Evolutionary conservation across 2,797 vertebrate genomes (phyloP), one percentile per base, ranked within the genome.

Genomic region (Acanthis flammea): DNA sequence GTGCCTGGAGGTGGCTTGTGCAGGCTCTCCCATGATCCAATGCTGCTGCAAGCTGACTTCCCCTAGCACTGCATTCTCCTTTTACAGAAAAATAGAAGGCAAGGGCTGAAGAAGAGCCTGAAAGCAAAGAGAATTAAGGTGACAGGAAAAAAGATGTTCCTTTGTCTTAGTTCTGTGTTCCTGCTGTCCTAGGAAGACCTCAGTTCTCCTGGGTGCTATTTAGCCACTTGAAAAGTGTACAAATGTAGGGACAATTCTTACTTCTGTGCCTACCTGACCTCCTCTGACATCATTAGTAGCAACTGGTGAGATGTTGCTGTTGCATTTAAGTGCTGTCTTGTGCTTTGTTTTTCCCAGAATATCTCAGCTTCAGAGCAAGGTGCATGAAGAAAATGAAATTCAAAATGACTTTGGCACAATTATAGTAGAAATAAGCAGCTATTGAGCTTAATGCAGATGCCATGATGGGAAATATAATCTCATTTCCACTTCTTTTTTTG

Each of bases 1-100:
- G 63, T 73, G 84, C 86, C 80, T 92, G 90, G 93, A 94, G 81
- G 68, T 93, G 86, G 86, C 78, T 95, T 94, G 53, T 87, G 55
- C 75, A 77, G 88, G 44, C 78, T 90, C 90, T 92, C 62, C 41
- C 77, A 67, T 77, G 71, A 91, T 71, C 63, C 88, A 85, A 0
- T 6, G 6, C 80, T 92, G 48, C 77, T 91, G 83, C 74, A 94
- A 73, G 63, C 76, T 84, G 86, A 82, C 74, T 95, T 85, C 37
- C 63, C 63, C 61, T 75, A 60, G 42, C 41, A 5, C 55, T 23
- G 28, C 6, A 0, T 63, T 95, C 48, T 84, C 37, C 61, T 86
- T 81, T 78, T 41, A 39, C 74, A 67, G 63, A 70, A 86, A 90
- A 86, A 89, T 66, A 63, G 86, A 85, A 91, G 45, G 37, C 74